Percentiles rank a stretch among this genome's conserved stretches.
These are phyloP conservation scores for Esox lucius DNA, from an alignment of 2,797 vertebrate genomes.

Conservation along the genomic window DNA sequence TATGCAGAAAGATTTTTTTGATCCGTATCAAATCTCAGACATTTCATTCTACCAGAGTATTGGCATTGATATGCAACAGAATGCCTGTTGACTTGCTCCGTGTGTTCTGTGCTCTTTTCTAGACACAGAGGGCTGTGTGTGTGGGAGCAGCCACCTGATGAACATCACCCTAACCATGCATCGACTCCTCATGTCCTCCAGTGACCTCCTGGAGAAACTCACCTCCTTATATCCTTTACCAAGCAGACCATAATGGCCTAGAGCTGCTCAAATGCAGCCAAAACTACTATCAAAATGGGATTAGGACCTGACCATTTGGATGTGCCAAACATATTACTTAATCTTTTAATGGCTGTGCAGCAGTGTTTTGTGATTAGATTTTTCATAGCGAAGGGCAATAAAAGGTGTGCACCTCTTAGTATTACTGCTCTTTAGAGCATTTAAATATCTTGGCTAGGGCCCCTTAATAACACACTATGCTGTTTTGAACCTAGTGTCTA, in stretches of 20 bases:
- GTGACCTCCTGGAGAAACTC: constrained; percentile 87
- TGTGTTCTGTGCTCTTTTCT: constrained; percentile 51
- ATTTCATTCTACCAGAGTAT: not conserved
- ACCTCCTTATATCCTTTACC: constrained; percentile 87
- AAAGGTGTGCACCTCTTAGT: constrained; percentile 47
- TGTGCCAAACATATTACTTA: constrained; percentile 34
- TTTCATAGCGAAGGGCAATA: constrained; percentile 66
- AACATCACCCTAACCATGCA: constrained; percentile 94
- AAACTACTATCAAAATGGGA: constrained; percentile 16
- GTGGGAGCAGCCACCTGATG: constrained; percentile 84
- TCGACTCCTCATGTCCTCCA: constrained; percentile 86
- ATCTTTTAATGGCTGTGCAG: constrained; percentile 35
- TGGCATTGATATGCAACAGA: constrained; percentile 5
- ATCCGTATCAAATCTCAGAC: not conserved
- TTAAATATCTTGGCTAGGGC: constrained; percentile 23
- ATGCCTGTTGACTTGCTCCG: not conserved
- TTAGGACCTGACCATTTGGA: not conserved
- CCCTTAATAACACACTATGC: constrained; percentile 12
- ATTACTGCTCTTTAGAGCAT: constrained; percentile 22
- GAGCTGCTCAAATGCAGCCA: not conserved
- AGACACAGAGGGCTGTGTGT: constrained; percentile 87
- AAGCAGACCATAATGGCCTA: not conserved
- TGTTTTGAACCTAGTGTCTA: not conserved
- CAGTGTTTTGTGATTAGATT: constrained; percentile 56
- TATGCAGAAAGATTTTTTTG: not conserved